phyloP scores from a whole-genome alignment of 2,113 vertebrate species.

The Collichthys lucidus region DNA sequence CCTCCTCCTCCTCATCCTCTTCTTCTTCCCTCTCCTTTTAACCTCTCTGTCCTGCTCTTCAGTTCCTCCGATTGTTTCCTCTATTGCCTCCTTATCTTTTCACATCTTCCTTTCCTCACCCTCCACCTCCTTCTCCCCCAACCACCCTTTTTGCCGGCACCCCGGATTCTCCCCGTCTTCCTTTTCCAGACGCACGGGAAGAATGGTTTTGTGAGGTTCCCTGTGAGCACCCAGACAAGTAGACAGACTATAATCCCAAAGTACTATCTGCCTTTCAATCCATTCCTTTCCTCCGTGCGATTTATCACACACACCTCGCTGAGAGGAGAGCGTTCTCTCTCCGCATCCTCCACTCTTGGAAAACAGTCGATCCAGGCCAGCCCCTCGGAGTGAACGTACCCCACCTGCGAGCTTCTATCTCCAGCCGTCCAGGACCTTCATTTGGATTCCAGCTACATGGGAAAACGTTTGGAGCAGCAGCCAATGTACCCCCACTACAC shows the following conservation, averaged over 20 bases:
- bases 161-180: slow-evolving; percentile 43
- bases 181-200: slow-evolving; percentile 31
- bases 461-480: slow-evolving; percentile 98
- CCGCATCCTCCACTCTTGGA: slow-evolving; percentile 59
- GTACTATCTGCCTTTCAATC: slow-evolving; percentile 42
- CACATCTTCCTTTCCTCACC: slow-evolving; percentile 48
- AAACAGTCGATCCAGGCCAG: slow-evolving; percentile 61
- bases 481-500: slow-evolving; percentile 99
- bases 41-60: slow-evolving; percentile 44
- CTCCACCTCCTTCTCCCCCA: slow-evolving; percentile 20
- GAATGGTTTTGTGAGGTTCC: slow-evolving; percentile 61
- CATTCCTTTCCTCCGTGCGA: slow-evolving; percentile 28
- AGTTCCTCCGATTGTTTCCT: slow-evolving; percentile 66
- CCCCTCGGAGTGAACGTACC: slow-evolving; percentile 51
- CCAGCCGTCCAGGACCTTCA: slow-evolving; percentile 75
- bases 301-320: slow-evolving; percentile 42
- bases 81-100: slow-evolving; percentile 49
- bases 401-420: slow-evolving; percentile 68
- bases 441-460: slow-evolving; percentile 97
- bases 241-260: slow-evolving; percentile 60
- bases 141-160: slow-evolving; percentile 35
- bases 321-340: slow-evolving; percentile 45
- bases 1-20: slow-evolving; percentile 55
- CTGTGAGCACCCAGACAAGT: slow-evolving; percentile 59
- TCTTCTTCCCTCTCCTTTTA: slow-evolving; percentile 56